A percentile compares a stretch with the other conserved stretches of the same genome.
phyloP scores from a whole-genome alignment of 2,888 invertebrate genomes.

The Mantis religiosa region DNA sequence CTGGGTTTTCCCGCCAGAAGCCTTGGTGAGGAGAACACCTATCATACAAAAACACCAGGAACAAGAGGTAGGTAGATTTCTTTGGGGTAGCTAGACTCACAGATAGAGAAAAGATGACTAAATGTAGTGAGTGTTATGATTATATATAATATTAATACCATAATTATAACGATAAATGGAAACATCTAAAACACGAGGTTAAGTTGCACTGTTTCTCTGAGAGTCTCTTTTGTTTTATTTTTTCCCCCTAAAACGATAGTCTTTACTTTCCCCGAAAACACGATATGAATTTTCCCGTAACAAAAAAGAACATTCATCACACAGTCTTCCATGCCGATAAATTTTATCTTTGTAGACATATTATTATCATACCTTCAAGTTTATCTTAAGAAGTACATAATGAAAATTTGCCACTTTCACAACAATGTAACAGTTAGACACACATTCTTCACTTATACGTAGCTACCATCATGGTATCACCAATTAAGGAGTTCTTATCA shows the following conservation, averaged over 20 bases:
- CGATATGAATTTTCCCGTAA: slow-evolving; percentile 12
- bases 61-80: neutral
- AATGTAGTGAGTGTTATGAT: neutral
- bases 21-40: neutral
- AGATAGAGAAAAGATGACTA: slow-evolving; percentile 18
- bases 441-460: neutral
- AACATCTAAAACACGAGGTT: slow-evolving; percentile 20
- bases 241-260: neutral
- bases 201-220: neutral
- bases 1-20: too few species aligned
- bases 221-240: neutral
- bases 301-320: neutral
- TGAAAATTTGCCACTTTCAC: neutral
- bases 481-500: neutral
- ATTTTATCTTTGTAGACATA: neutral
- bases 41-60: neutral
- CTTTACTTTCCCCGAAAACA: neutral
- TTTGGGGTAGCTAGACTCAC: neutral
- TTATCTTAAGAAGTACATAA: neutral
- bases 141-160: slow-evolving; percentile 8
- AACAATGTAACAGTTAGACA: neutral
- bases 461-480: neutral
- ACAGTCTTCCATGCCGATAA: neutral
- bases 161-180: slow-evolving; percentile 1
- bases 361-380: neutral